Evolutionary conservation across 1,140 invertebrate species (phyloP), one percentile per base, ranked within the genome.

Genomic region (Danaus melanippus): DNA sequence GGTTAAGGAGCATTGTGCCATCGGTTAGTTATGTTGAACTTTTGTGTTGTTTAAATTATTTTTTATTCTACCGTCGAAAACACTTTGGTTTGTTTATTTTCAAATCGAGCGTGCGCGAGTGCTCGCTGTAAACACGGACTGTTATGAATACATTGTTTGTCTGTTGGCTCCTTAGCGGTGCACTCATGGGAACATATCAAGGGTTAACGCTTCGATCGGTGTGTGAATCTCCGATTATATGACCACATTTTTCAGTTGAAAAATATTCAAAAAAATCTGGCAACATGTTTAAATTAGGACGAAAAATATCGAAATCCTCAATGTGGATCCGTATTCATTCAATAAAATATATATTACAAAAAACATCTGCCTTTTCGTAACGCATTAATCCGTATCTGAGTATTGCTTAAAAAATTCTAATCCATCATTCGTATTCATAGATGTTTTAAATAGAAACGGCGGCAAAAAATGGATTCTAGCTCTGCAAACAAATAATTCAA

Each of bases 41-140:
- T 65, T 63, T 58, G 69, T 62, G 58, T 71, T 74, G 65, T 75
- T 70, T 68, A 69, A 73, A 70, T 66, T 64, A 68, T 68, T 60
- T 72, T 70, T 67, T 69, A 62, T 66, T 67, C 52, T 43, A 45
- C 53, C 58, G 58, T 71, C 64, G 50, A 62, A 71, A 74, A 72
- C 69, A 74, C 65, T 73, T 75, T 68, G 64, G 66, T 32, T 59
- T 80, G 76, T 78, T 82, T 82, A 71, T 79, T 83, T 80, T 78
- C 54, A 75, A 77, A 76, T 69, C 56, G 68, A 60, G 71, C 75
- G 71, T 75, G 71, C 69, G 66, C 70, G 71, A 75, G 76, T 74
- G 75, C 73, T 64, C 74, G 55, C 62, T 64, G 57, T 71, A 73
- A 76, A 71, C 71, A 76, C 53, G 64, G 53, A 43, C 60, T 53